Evolutionary conservation across 2,113 vertebrate genomes (phyloP).

Genomic region (Lamprotornis superbus): DNA sequence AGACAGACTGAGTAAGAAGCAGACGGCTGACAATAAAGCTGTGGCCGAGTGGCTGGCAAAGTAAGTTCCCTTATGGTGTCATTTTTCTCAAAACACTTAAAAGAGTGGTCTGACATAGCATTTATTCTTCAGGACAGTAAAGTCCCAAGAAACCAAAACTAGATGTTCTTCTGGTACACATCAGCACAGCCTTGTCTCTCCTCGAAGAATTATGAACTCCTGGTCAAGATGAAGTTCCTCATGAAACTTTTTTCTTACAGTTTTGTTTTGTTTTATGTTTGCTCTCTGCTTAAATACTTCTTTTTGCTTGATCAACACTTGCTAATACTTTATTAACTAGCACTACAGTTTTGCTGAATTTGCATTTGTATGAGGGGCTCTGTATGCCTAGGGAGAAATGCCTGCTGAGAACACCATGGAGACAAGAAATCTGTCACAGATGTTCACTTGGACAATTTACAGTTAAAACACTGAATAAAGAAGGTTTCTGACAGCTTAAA

Average conservation of each 20-base stretch:
- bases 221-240: neutral
- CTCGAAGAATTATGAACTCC: neutral
- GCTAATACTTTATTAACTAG: neutral
- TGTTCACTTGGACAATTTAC: neutral
- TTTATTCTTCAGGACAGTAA: neutral
- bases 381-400: neutral
- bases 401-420: neutral
- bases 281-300: neutral
- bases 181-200: neutral
- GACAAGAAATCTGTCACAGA: neutral
- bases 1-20: constrained; percentile 77
- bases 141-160: neutral
- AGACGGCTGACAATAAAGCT: constrained; percentile 91
- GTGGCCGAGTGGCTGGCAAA: constrained; percentile 95
- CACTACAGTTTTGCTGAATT: neutral
- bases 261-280: neutral
- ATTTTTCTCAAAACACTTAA: neutral
- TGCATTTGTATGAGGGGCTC: neutral
- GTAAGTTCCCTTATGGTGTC: constrained; percentile 72
- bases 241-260: neutral
- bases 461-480: neutral
- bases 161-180: neutral
- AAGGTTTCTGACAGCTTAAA: neutral
- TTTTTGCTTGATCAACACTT: neutral
- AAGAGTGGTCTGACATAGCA: neutral